Conservation (phyloP, 2,113 vertebrate species). For the Cyphomyrus plagiostoma region DNA sequence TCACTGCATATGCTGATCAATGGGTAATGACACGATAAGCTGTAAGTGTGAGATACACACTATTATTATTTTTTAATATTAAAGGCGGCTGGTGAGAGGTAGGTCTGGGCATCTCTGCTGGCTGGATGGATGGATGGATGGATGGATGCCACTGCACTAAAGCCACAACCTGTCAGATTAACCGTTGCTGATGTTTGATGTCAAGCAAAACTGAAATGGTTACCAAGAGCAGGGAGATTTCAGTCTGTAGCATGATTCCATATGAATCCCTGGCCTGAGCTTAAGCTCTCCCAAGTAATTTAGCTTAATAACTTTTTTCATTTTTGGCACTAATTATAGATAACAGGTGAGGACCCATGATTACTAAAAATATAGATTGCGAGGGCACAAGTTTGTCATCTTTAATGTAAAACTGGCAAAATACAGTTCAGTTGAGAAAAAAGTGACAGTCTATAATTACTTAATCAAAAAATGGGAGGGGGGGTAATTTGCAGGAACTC, state of each 20-base stretch:
- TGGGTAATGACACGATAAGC: background rate
- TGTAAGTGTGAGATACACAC: background rate
- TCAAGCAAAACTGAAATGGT: background rate
- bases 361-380: background rate
- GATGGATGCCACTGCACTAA: background rate
- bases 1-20: background rate
- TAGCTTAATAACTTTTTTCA: background rate
- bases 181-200: background rate
- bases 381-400: background rate
- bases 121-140: background rate
- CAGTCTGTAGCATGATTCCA: background rate
- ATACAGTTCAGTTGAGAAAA: background rate
- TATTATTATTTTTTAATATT: too few species aligned
- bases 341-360: background rate
- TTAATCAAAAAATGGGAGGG: background rate
- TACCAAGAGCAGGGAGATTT: background rate
- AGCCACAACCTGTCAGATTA: background rate
- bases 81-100: background rate
- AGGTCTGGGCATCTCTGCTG: background rate
- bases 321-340: background rate
- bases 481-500: background rate
- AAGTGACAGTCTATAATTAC: background rate
- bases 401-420: background rate
- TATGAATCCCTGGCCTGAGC: background rate
- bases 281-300: background rate